Base-by-base conservation (phyloP, 2,113 vertebrate genomes). In the Desmodus rotundus region DNA sequence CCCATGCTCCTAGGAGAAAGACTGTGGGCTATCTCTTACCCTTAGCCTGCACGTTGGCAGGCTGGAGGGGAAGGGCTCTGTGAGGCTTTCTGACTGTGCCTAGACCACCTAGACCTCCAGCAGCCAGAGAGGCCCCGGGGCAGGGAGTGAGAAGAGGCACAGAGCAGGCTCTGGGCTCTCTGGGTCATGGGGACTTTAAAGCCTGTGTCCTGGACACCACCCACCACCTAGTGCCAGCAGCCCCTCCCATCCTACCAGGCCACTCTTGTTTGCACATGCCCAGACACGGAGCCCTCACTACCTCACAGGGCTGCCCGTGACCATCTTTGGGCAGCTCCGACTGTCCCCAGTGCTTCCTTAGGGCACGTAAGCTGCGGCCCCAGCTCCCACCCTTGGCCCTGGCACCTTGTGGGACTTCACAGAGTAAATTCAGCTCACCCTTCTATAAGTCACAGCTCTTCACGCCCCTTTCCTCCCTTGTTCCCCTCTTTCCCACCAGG, bases 311-410 rank as follows among this genome's bases (percentile, higher is more conserved):
- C 88, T 82, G 93, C 82, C 90, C 38, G 52, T 84, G 73, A 74
- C 90, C 81, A 63, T 86, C 92, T 95, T 63, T 67, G 87, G 96
- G 80, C 65, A 91, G 89, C 74, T 92, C 16, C 33, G 43, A 7
- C 76, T 16, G 15, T 58, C 38, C 47, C 16, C 9, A 58, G 50
- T 19, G 9, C 88, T 91, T 77, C 68, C 47, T 87, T 31, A 45
- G 86, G 58, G 9, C 36, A 17, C 45, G 11, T 7, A 11, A 95
- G 65, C 85, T 52, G 4, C n/a, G 20, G 4, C 19, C 43, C 88
- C 41, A 52, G 81, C 89, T 82, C 47, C 41, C 5, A 15, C 47
- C 22, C 43, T 13, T 38, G 89, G 43, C 83, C 41, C 12, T 36
- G 20, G 43, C n/a, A 61, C 67, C 86, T 65, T 1, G 1, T 72